Base-by-base conservation (phyloP, 92 coral and sea anemone species). In the Actinernus sp. region DNA sequence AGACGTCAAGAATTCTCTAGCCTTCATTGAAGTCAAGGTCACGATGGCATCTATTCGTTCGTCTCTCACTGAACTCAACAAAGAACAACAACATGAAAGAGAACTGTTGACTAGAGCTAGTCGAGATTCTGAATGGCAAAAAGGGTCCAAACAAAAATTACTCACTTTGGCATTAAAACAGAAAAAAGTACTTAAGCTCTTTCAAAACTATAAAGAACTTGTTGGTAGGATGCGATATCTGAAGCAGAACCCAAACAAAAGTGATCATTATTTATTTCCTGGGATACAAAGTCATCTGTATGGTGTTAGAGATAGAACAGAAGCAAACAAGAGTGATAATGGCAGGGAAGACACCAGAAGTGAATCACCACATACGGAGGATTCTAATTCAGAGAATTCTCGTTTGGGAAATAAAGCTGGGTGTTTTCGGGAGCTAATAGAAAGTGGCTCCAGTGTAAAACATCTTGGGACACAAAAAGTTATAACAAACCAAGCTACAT, bases 111-210 rank as follows among this genome's bases (percentile, higher is more conserved):
- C 66, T 6, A 27, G 40, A 18, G 31, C 26, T 10, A 45, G 63
- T 31, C 54, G 31, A 41, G 50, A 55, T 53, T 46, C 56, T 22
- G 75, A 65, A 17, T 28, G 56, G 51, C 36, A 27, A 9, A 2
- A 2, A 26, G 69, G 45, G 23, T 51, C 78, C 9, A 71, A 68
- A 31, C 57, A 73, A 21, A 85, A 77, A 30, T 33, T 90, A 3
- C 47, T 49, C 29, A 52, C 66, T 3, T 92, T 90, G 49, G 88
- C 97, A 2, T 22, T 44, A 31, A 83, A 78, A 29, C 97, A 90
- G 63, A 83, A 69, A 59, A 63, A 78, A 60, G 39, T 90, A 21
- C 49, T 90, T 13, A 65, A 21, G 6, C 63, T 76, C 26, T 81
- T 85, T 20, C 78, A 71, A 4, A 50, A 81, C 39, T 83, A 81